These are phyloP conservation scores for Cotesia typhae DNA, from an alignment of 1,140 invertebrate genomes.

Conservation along the genomic window DNA sequence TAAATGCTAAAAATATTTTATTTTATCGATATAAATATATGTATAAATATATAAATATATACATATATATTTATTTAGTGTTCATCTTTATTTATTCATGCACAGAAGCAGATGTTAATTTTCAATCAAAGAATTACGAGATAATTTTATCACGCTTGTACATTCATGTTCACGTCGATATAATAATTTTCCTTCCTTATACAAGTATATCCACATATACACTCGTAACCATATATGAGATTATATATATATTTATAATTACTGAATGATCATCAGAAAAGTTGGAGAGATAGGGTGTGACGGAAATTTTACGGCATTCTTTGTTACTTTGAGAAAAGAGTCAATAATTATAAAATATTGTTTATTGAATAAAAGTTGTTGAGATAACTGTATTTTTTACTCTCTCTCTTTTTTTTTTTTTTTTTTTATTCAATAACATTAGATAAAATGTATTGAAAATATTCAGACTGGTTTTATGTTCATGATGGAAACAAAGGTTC, in stretches of 20 bases:
- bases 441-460: too few relatives aligned
- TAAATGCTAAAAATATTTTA: background rate
- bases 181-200: too few relatives aligned
- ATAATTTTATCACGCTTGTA: conserved; percentile 15
- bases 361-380: conserved; percentile 13
- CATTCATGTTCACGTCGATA: conserved; percentile 9
- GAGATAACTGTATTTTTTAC: background rate
- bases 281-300: conserved; percentile 3
- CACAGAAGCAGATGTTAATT: conserved; percentile 27
- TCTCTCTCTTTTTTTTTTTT: too few relatives aligned
- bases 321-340: background rate
- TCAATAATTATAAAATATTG: conserved; percentile 9
- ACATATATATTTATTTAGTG: background rate
- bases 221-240: too few relatives aligned
- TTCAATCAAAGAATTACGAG: conserved; percentile 29
- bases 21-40: background rate
- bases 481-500: too few relatives aligned
- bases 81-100: conserved; percentile 14
- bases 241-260: too few relatives aligned
- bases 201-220: too few relatives aligned
- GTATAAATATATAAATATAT: background rate
- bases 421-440: too few relatives aligned
- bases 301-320: too few relatives aligned
- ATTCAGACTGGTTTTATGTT: too few relatives aligned
- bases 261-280: background rate